A percentile compares a stretch with the other conserved stretches of the same genome.
Conservation (phyloP, 2,113 vertebrate species). For the Candoia aspera region DNA sequence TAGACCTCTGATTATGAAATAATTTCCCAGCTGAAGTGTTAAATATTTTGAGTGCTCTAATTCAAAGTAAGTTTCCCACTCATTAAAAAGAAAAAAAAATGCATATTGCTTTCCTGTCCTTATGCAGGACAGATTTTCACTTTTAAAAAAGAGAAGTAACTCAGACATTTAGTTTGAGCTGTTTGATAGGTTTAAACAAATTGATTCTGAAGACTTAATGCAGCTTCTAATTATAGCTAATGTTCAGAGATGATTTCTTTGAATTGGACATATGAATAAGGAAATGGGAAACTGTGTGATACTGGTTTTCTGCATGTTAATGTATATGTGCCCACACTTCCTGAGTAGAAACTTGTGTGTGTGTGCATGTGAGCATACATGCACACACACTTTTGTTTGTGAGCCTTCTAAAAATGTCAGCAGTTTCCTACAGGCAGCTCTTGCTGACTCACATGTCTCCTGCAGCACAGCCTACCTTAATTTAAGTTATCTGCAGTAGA, state of each 20-base stretch:
- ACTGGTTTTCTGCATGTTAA: constrained; percentile 62
- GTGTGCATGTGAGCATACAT: constrained; percentile 59
- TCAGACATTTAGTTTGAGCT: constrained; percentile 58
- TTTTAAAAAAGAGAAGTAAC: constrained; percentile 70
- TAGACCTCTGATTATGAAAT: neutral
- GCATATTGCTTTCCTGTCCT: constrained; percentile 51
- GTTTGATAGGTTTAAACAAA: constrained; percentile 60
- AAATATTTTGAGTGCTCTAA: constrained; percentile 44
- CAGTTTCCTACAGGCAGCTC: constrained; percentile 74
- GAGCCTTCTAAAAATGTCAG: constrained; percentile 75
- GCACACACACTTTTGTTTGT: constrained; percentile 43
- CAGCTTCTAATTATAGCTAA: constrained; percentile 61
- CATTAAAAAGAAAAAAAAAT: constrained; percentile 70
- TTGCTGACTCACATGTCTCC: constrained; percentile 81
- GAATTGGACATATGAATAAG: constrained; percentile 48
- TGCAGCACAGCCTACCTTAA: constrained; percentile 65
- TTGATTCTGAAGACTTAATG: constrained; percentile 64
- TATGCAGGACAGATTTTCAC: constrained; percentile 54
- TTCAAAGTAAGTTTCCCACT: constrained; percentile 62
- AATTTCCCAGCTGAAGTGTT: constrained; percentile 21
- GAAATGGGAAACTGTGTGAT: constrained; percentile 71
- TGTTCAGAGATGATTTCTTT: constrained; percentile 13
- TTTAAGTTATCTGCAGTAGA: constrained; percentile 63
- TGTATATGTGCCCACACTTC: constrained; percentile 73
- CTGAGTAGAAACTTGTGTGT: constrained; percentile 59